Conservation (phyloP, 2,888 invertebrate genomes). For the Drosophila melanosoma region DNA sequence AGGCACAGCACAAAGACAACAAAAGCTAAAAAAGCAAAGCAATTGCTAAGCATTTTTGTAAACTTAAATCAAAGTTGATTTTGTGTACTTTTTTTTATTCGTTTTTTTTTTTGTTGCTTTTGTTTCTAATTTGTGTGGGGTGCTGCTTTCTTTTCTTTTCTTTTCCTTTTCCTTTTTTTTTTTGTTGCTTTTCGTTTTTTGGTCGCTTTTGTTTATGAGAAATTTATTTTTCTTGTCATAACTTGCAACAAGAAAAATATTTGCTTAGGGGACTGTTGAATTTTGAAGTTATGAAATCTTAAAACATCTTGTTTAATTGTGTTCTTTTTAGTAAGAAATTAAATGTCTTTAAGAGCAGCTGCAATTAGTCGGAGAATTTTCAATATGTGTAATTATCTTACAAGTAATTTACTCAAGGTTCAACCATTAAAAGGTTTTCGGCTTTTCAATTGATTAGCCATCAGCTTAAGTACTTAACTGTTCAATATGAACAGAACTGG, state of each 20-base stretch:
- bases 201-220: constrained; percentile 54
- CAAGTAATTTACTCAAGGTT: background rate
- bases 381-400: background rate
- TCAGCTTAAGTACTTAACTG: constrained; percentile 26
- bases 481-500: constrained; percentile 29
- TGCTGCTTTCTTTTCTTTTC: constrained; percentile 37
- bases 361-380: background rate
- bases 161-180: constrained; percentile 19
- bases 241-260: constrained; percentile 53
- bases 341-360: background rate
- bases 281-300: constrained; percentile 18
- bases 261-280: constrained; percentile 8
- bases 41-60: constrained; percentile 81
- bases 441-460: constrained; percentile 36
- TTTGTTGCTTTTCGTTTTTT: constrained; percentile 17
- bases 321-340: background rate
- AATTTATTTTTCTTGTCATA: constrained; percentile 68
- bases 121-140: constrained; percentile 56
- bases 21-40: constrained; percentile 73
- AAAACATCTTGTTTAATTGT: constrained; percentile 46
- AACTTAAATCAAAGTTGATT: constrained; percentile 82
- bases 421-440: background rate
- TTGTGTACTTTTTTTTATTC: constrained; percentile 48
- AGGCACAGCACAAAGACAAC: constrained; percentile 40
- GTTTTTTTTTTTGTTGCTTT: constrained; percentile 39